Evolutionary conservation across 2,888 invertebrate species (phyloP).

Genomic region (Dugesia japonica): DNA sequence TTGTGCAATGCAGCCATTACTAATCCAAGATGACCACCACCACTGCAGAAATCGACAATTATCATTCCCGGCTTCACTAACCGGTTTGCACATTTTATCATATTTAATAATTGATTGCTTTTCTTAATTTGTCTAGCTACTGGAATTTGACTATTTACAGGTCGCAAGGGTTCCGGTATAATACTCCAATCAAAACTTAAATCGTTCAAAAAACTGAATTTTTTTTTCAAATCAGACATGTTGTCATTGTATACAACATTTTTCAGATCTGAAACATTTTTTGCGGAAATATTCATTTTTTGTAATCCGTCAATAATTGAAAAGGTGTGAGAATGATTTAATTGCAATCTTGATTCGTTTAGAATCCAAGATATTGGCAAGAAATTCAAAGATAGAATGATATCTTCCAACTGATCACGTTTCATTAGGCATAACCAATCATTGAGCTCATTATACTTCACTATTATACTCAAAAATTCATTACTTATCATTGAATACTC

Average conservation of each 20-base stretch:
- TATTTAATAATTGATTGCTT: conserved; percentile 68
- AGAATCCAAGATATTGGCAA: neutral
- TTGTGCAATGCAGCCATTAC: conserved; percentile 65
- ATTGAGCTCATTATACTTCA: neutral
- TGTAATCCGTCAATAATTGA: neutral
- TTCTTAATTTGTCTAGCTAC: conserved; percentile 60
- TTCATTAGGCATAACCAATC: conserved; percentile 20
- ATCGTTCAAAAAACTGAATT: neutral
- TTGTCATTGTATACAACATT: neutral
- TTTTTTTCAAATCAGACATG: neutral
- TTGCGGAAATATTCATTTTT: neutral
- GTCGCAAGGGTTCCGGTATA: conserved; percentile 22
- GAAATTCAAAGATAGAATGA: neutral
- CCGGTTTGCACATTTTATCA: conserved; percentile 61
- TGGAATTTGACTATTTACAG: conserved; percentile 55
- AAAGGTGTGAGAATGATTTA: neutral
- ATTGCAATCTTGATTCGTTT: neutral
- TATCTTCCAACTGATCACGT: neutral
- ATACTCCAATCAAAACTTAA: conserved; percentile 21
- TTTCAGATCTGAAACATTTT: neutral
- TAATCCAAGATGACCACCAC: conserved; percentile 78
- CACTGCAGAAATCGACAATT: conserved; percentile 83
- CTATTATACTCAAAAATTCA: neutral
- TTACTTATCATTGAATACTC: neutral
- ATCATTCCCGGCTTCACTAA: conserved; percentile 56